These are phyloP conservation scores for Tricholaema leucomelas DNA, from an alignment of 2,113 vertebrate genomes.

Conservation along the genomic window DNA sequence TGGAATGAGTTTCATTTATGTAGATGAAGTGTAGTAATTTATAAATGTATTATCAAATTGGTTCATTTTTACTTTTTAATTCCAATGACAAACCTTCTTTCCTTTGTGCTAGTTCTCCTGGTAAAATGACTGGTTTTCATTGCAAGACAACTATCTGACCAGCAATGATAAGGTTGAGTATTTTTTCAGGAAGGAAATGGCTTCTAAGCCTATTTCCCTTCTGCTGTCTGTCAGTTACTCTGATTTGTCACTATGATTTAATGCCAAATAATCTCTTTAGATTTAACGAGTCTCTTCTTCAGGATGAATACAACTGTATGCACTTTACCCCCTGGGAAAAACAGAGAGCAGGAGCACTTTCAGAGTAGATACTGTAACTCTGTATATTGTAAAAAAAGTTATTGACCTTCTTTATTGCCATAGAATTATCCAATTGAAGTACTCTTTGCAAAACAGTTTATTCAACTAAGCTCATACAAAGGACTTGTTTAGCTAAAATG, in stretches of 20 bases:
- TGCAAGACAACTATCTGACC: background rate
- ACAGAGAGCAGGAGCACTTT: background rate
- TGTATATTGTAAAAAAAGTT: conserved; percentile 45
- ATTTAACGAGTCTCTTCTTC: conserved; percentile 18
- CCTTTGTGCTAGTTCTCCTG: background rate
- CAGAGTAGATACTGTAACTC: background rate
- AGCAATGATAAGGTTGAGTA: conserved; percentile 2
- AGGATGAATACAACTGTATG: background rate
- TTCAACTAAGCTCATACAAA: conserved; percentile 24
- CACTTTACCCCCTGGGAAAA: background rate
- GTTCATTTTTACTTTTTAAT: background rate
- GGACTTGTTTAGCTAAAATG: conserved; percentile 44
- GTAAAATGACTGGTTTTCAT: background rate
- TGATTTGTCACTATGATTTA: conserved; percentile 23
- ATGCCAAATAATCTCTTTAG: conserved; percentile 35
- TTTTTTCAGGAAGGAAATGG: conserved; percentile 7
- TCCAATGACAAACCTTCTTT: background rate
- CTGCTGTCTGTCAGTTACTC: background rate
- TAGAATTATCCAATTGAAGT: conserved; percentile 18
- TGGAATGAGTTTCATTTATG: background rate
- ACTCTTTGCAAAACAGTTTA: conserved; percentile 61
- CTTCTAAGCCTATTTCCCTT: conserved; percentile 5
- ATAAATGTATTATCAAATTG: background rate
- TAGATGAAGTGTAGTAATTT: background rate
- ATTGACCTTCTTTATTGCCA: conserved; percentile 31